These are phyloP conservation scores for Loris lydekkerianus DNA, from an alignment of 2,797 vertebrate species.

Conservation along the genomic window DNA sequence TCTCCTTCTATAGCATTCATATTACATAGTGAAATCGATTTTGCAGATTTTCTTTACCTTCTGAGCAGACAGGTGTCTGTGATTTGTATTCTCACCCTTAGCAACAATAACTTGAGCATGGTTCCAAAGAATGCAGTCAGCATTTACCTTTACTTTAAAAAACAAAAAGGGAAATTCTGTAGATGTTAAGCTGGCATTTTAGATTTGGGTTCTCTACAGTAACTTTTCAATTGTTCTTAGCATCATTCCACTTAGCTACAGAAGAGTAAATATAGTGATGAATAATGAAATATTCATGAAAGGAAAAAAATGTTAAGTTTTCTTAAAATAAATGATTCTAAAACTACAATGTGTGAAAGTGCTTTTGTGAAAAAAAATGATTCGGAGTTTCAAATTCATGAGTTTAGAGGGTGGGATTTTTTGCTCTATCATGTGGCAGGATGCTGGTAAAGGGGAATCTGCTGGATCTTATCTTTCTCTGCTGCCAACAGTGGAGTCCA, in stretches of 20 bases:
- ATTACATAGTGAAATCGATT: background rate
- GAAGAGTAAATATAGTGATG: slow-evolving; percentile 10
- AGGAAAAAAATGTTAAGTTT: background rate
- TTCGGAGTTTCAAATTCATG: background rate
- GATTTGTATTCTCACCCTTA: background rate
- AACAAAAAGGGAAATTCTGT: background rate
- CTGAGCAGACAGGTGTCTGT: background rate
- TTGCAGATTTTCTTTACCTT: background rate
- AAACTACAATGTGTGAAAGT: slow-evolving; percentile 18
- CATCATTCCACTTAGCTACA: background rate
- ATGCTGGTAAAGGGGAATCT: background rate
- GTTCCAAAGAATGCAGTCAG: background rate
- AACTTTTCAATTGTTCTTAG: background rate
- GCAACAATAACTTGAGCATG: background rate
- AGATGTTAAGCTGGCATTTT: background rate
- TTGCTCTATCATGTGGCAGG: background rate
- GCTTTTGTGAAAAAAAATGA: background rate
- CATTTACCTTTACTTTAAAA: slow-evolving; percentile 5
- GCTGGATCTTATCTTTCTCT: background rate
- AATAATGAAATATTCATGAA: slow-evolving; percentile 43
- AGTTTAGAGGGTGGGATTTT: background rate
- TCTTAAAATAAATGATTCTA: slow-evolving; percentile 48
- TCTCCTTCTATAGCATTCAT: background rate
- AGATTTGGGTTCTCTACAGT: background rate
- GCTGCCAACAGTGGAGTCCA: background rate